Base-by-base conservation (phyloP, 2,888 invertebrate genomes). In the Anthrax anthrax region DNA sequence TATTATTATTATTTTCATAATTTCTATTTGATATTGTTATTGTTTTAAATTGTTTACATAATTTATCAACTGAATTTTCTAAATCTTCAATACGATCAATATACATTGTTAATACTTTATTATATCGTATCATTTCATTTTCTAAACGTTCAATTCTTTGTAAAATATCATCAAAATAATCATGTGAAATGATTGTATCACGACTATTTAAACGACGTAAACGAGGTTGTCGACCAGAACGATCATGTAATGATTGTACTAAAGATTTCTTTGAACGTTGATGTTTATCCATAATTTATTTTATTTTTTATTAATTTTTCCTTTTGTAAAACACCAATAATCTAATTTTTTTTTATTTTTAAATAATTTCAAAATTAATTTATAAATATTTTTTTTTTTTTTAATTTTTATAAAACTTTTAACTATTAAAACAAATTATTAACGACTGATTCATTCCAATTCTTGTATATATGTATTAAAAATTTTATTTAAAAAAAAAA, bases 1-100 rank as follows among this genome's bases (percentile, higher is more conserved):
- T 32, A 3, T 9, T 9, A 12, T 32, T 32, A 32, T 32, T 32
- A 32, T 32, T 32, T 3, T 32, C 12, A 32, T 32, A 12, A 5
- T 32, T 4, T 12, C 12, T 32, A 32, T 32, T 32, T 12, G 12
- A 12, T 32, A 12, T 12, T 12, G 42, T 13, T 6, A 16, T 12
- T 34, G 34, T 34, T 12, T 16, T 9, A 4, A 23, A 13, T 34
- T 34, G 18, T 32, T 32, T 18, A 9, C 5, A 34, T 3, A 39
- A 13, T 17, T 27, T 43, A 14, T 41, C 36, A 10, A 40, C 19
- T 19, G 14, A 39, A 17, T 3, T 16, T 29, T 46, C 46, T 12
- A 46, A 34, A 37, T 46, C 46, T 37, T 46, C 46, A 34, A 46
- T 46, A 17, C 42, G 29, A 34, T 46, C 42, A 12, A 46, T 39